A percentile compares a stretch with the other conserved stretches of the same genome.
These are phyloP conservation scores for Phodopus roborovskii DNA, from an alignment of 2,113 vertebrate genomes.

Conservation along the genomic window DNA sequence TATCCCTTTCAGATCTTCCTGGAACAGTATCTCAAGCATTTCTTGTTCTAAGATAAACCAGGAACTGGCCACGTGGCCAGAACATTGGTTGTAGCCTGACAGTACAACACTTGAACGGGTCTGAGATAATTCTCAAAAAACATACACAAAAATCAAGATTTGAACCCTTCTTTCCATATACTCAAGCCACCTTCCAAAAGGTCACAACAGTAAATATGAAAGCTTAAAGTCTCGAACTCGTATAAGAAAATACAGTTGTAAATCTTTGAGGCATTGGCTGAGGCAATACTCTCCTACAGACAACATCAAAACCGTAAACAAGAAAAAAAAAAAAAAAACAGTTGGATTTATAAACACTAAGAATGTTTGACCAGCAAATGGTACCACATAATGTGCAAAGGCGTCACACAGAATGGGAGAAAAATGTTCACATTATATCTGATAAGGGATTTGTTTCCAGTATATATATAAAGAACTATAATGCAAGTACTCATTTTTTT, in stretches of 20 bases:
- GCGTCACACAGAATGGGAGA: not conserved
- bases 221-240: not conserved
- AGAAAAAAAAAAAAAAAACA: not conserved
- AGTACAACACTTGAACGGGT: not conserved
- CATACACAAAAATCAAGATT: not conserved
- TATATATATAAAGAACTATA: not conserved
- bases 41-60: not conserved
- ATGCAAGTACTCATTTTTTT: not conserved
- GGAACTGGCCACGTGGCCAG: not conserved
- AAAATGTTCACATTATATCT: not conserved
- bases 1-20: not conserved
- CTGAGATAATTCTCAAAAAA: not conserved
- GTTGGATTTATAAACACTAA: not conserved
- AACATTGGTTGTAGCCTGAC: too few species aligned
- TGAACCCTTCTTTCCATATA: not conserved
- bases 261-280: not conserved
- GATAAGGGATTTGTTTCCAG: not conserved
- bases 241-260: not conserved
- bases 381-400: not conserved
- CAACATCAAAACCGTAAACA: not conserved
- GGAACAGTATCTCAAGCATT: not conserved
- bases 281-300: not conserved
- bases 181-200: not conserved
- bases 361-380: not conserved
- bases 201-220: not conserved